phyloP scores from a whole-genome alignment of 2,797 vertebrate genomes.

The Enteromius afrohamiltoni region DNA sequence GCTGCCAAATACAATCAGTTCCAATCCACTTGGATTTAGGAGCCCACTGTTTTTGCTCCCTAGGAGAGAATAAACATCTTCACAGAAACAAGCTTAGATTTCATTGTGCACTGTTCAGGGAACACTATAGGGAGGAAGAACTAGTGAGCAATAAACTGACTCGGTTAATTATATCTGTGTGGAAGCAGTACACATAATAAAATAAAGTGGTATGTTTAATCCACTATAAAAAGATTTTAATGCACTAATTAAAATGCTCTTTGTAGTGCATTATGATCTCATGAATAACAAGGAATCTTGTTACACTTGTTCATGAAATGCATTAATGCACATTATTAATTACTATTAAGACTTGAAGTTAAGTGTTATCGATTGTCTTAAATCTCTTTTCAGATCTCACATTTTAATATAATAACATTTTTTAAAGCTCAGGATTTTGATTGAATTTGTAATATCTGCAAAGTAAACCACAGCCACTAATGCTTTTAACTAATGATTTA shows the following conservation, averaged over 20 bases:
- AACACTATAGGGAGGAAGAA: not conserved
- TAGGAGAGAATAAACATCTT: slow-evolving; percentile 23
- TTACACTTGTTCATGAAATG: not conserved
- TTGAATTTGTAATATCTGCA: not conserved
- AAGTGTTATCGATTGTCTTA: not conserved
- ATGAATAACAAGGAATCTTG: not conserved
- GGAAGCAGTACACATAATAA: not conserved
- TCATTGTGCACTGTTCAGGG: not conserved
- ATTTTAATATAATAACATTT: not conserved
- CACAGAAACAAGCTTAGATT: slow-evolving; percentile 15
- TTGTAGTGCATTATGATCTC: not conserved
- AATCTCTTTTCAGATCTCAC: not conserved
- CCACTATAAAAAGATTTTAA: not conserved
- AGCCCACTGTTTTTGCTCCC: slow-evolving; percentile 1
- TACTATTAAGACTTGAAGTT: not conserved
- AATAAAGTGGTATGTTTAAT: not conserved
- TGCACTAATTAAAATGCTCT: not conserved
- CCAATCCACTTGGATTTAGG: slow-evolving; percentile 16
- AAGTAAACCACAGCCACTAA: not conserved
- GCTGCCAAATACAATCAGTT: slow-evolving; percentile 28
- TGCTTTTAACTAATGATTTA: not conserved
- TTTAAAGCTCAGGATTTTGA: slow-evolving; percentile 1
- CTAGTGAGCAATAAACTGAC: not conserved
- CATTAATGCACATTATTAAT: not conserved
- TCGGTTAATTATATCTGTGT: too few relatives aligned